Evolutionary conservation across 2,888 invertebrate genomes (phyloP).

Genomic region (Cactoblastis cactorum): DNA sequence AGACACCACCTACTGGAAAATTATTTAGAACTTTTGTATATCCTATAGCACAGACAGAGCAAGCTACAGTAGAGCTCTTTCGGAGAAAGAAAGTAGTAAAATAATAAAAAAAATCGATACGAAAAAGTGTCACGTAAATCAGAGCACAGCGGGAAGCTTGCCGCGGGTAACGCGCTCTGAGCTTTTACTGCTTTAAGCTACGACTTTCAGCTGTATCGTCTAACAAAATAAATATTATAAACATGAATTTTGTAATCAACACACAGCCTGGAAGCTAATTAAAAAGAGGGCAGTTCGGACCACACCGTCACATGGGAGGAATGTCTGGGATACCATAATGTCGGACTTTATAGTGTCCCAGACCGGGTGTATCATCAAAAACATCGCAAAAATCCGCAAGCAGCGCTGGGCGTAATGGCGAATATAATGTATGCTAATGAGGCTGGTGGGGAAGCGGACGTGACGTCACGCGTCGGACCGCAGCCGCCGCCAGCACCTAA

Average conservation of each 20-base stretch:
- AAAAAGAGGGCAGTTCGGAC: constrained; percentile 27
- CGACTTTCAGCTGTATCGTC: constrained; percentile 26
- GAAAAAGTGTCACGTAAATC: constrained; percentile 35
- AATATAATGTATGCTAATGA: constrained; percentile 78
- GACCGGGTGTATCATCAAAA: constrained; percentile 57
- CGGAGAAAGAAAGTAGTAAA: no score
- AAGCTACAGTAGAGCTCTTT: no score
- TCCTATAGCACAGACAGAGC: no score
- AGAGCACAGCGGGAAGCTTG: constrained; percentile 34
- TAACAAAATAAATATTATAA: constrained; percentile 3
- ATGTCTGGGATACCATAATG: constrained; percentile 24
- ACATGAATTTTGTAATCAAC: constrained; percentile 3
- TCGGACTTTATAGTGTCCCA: constrained; percentile 34
- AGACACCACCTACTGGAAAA: no score
- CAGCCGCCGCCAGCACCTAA: constrained; percentile 62
- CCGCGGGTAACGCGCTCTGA: constrained; percentile 29
- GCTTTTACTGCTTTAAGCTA: constrained; percentile 27
- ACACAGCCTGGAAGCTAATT: constrained; percentile 22
- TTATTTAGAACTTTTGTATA: no score
- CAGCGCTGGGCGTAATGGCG: constrained; percentile 64
- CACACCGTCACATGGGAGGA: constrained; percentile 27
- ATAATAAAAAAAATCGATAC: constrained; percentile 23
- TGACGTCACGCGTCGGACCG: constrained; percentile 74
- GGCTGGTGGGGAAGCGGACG: constrained; percentile 61
- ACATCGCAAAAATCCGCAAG: constrained; percentile 61